Evolutionary conservation across 2,113 vertebrate genomes (phyloP).

Genomic region (Serinus canaria): DNA sequence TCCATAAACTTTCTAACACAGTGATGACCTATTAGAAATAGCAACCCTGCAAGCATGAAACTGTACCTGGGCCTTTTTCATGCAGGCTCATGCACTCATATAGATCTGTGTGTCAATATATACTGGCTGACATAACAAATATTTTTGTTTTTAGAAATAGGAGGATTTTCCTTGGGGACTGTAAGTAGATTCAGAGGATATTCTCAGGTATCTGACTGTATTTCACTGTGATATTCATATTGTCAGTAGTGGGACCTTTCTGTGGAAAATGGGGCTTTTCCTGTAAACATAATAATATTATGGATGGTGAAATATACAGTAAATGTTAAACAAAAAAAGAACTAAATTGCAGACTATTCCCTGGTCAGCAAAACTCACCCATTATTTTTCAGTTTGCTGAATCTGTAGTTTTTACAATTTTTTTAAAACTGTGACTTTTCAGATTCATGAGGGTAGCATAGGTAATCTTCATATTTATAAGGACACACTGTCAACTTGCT

Average conservation of each 20-base stretch:
- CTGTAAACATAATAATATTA: slow-evolving; percentile 65
- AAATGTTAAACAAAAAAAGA: slow-evolving; percentile 63
- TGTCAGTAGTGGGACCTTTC: slow-evolving; percentile 58
- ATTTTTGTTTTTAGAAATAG: slow-evolving; percentile 26
- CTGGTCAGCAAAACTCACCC: slow-evolving; percentile 69
- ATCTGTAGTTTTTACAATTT: slow-evolving; percentile 55
- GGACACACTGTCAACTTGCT: slow-evolving; percentile 67
- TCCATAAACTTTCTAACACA: neutral
- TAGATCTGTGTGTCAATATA: neutral
- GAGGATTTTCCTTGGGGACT: slow-evolving; percentile 39
- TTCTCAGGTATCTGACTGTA: slow-evolving; percentile 2
- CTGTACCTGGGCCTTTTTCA: neutral
- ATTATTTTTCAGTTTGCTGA: slow-evolving; percentile 72
- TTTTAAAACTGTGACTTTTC: slow-evolving; percentile 62
- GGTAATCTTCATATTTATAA: slow-evolving; percentile 74
- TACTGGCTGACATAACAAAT: slow-evolving; percentile 35
- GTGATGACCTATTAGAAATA: neutral
- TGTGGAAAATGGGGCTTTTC: slow-evolving; percentile 36
- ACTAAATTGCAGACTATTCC: slow-evolving; percentile 66
- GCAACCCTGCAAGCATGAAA: neutral
- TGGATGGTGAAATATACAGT: slow-evolving; percentile 48
- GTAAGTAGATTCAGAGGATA: slow-evolving; percentile 50
- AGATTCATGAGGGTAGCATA: slow-evolving; percentile 57
- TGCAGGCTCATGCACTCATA: neutral
- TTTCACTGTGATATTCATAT: slow-evolving; percentile 61